These are phyloP conservation scores for Hydropotes inermis DNA, from an alignment of 2,113 vertebrate species.

Conservation along the genomic window DNA sequence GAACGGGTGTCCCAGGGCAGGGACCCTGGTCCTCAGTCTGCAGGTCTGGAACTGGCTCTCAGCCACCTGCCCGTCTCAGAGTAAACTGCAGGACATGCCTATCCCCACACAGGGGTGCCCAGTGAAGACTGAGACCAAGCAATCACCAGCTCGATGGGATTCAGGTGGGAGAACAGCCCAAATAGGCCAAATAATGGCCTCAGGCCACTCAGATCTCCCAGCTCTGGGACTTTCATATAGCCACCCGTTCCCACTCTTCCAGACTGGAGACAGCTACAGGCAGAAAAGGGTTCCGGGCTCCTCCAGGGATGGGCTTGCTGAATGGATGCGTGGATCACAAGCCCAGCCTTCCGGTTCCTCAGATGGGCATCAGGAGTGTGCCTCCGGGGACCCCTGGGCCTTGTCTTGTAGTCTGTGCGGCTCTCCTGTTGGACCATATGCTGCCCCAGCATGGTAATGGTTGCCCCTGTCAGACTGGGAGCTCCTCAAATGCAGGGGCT, in stretches of 20 bases:
- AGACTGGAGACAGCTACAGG: background rate
- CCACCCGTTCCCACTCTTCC: background rate
- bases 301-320: background rate
- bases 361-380: background rate
- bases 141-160: background rate
- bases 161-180: background rate
- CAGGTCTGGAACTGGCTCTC: background rate
- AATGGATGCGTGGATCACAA: fast-evolving
- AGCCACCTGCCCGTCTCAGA: background rate
- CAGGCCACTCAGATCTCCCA: background rate
- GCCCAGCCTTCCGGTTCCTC: background rate
- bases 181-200: background rate
- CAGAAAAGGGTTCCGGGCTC: background rate
- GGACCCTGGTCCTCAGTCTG: no score
- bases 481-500: background rate
- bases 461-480: no score
- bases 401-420: background rate
- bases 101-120: background rate
- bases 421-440: background rate
- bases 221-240: background rate
- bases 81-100: background rate
- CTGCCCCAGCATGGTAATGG: background rate
- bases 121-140: background rate
- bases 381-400: background rate
- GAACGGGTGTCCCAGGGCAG: fast-evolving